phyloP scores from a whole-genome alignment of 2,113 vertebrate species.

The Gadus chalcogrammus region DNA sequence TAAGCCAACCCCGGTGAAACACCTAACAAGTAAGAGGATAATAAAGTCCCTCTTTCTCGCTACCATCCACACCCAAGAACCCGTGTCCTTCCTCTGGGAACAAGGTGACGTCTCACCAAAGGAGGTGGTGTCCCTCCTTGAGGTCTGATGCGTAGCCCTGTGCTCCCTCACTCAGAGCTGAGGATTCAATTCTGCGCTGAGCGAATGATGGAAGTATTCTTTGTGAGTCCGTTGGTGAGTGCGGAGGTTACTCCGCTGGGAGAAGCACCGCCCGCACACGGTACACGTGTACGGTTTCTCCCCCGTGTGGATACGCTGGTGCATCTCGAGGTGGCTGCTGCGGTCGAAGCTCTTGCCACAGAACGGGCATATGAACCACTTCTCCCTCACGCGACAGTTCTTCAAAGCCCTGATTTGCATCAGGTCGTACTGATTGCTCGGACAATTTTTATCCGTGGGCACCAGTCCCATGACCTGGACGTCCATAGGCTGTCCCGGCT shows the following conservation, averaged over 20 bases:
- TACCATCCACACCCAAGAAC: too few species aligned
- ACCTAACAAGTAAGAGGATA: too few species aligned
- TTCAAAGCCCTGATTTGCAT: slow-evolving; percentile 31
- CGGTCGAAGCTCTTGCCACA: slow-evolving; percentile 78
- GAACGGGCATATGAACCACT: slow-evolving; percentile 74
- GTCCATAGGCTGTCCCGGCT: slow-evolving; percentile 23
- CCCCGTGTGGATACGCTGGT: slow-evolving; percentile 73
- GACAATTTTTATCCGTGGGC: too few species aligned
- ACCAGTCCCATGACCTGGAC: slow-evolving; percentile 2
- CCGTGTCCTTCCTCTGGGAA: too few species aligned
- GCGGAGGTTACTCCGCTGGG: slow-evolving; percentile 75
- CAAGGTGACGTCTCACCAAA: too few species aligned
- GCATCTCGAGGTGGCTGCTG: slow-evolving; percentile 74
- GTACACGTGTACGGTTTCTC: slow-evolving; percentile 71
- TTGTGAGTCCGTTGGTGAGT: slow-evolving; percentile 72
- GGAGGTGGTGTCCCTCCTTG: too few species aligned
- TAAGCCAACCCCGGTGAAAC: too few species aligned
- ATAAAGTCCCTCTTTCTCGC: too few species aligned
- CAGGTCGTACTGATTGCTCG: slow-evolving; percentile 8
- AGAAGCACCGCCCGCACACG: slow-evolving; percentile 66
- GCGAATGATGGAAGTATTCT: slow-evolving; percentile 39
- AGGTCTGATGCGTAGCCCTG: too few species aligned
- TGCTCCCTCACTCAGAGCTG: too few species aligned
- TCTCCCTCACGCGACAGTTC: slow-evolving; percentile 54
- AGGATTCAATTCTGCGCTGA: too few species aligned